Conservation (phyloP, 2,797 vertebrate genomes). For the Anabacerthia variegaticeps region DNA sequence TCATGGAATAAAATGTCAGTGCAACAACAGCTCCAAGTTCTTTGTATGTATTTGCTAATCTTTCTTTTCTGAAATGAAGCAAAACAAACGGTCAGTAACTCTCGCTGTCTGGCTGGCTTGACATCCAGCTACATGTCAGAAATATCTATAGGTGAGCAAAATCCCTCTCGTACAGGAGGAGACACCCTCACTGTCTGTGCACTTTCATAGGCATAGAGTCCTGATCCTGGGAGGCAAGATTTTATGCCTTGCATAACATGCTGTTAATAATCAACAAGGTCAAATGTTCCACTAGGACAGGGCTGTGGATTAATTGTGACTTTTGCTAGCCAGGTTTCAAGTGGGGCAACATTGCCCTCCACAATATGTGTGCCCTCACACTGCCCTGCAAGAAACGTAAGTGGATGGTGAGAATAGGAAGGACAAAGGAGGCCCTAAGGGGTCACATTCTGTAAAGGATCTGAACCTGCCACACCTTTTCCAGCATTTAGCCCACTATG, state of each 20-base stretch:
- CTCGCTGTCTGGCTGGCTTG: rapidly evolving
- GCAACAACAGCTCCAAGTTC: not conserved
- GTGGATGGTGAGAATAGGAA: not conserved
- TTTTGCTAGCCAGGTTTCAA: not conserved
- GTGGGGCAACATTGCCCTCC: not conserved
- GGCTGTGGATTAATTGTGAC: not conserved
- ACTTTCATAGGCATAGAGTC: not conserved
- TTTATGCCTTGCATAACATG: not conserved
- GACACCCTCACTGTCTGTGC: rapidly evolving
- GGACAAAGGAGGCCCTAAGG: not conserved
- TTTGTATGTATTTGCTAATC: not conserved
- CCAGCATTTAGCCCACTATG: not conserved
- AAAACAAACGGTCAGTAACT: not conserved
- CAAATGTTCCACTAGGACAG: not conserved
- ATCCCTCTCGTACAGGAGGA: rapidly evolving
- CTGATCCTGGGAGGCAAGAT: not conserved
- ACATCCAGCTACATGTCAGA: not conserved
- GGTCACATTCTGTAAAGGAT: not conserved
- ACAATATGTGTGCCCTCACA: not conserved
- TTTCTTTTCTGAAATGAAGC: not conserved
- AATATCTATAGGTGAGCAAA: not conserved
- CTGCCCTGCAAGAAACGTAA: not conserved
- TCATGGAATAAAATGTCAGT: not conserved
- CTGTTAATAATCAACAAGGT: not conserved
- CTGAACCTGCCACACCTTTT: not conserved